These are phyloP conservation scores for Sardina pilchardus DNA, from an alignment of 2,113 vertebrate species.

Conservation along the genomic window DNA sequence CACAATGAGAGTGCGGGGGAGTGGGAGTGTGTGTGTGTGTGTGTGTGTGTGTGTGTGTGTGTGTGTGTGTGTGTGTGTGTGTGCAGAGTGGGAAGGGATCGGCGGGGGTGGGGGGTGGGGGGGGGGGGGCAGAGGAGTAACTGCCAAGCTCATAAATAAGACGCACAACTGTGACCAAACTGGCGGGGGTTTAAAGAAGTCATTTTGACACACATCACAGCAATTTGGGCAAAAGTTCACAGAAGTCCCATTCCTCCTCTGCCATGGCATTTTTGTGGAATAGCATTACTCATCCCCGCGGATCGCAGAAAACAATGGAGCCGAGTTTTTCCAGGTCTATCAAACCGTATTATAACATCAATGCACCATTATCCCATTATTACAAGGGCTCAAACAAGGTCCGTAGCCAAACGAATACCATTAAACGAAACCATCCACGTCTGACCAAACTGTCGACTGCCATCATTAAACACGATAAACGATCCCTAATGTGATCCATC, in stretches of 20 bases:
- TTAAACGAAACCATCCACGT: background rate
- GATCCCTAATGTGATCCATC: background rate
- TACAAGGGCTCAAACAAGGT: background rate
- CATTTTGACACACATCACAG: slow-evolving; percentile 1
- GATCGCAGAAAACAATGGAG: background rate
- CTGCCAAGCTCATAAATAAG: slow-evolving; percentile 9
- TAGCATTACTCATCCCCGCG: background rate
- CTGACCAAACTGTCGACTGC: background rate
- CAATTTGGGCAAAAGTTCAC: background rate
- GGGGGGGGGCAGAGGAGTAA: background rate
- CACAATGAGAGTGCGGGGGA: background rate
- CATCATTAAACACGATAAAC: background rate
- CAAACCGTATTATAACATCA: too few species aligned
- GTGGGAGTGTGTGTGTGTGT: background rate
- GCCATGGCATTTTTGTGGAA: background rate
- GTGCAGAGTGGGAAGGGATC: background rate
- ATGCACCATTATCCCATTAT: too few species aligned
- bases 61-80: background rate
- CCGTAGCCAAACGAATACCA: background rate
- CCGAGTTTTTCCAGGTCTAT: background rate
- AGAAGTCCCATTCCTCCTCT: background rate
- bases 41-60: background rate
- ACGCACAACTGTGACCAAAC: slow-evolving; percentile 10
- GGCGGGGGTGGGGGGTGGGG: background rate
- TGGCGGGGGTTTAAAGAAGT: background rate